Evolutionary conservation across 2,113 vertebrate genomes (phyloP), one percentile per base, ranked within the genome.

Genomic region (Anarrhichthys ocellatus): DNA sequence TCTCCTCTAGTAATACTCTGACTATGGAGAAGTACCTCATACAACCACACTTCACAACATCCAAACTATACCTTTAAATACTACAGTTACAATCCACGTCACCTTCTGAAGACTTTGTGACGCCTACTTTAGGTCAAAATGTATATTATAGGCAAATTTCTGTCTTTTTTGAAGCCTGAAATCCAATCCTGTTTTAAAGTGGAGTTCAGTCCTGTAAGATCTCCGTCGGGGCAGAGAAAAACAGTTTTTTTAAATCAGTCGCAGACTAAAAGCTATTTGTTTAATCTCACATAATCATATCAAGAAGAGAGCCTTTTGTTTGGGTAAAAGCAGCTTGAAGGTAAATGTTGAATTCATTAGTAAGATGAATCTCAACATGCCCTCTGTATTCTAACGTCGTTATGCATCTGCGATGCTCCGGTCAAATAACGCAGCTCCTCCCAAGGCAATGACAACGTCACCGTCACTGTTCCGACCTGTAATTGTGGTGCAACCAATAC

Each of bases 61-160:
- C 17, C 9, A 3, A 54, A 24, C 52, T 24, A 54, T 54, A 14
- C 27, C 27, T 32, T 32, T 9, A 56, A 80, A 18, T 40, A 20
- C 29, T 13, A 20, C n/a, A 29, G 42, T 34, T 5, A 52, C 20
- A 62, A 48, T 2, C 36, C 5, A 15, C 13, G 32, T 50, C 15
- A 65, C 36, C 48, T 65, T 18, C 22, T 56, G 36, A 42, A 22
- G 36, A 74, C 27, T 32, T 32, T 50, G 66, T 10, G 40, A 65
- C 0, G 17, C 29, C n/a, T 48, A 22, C 20, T 0, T 50, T 0
- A 48, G 1, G 18, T 0, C 8, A 63, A 58, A 76, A 14, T 73
- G 42, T 34, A 62, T 40, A 27, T 76, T 59, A 27, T 27, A 64
- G 20, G 24, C 34, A 18, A 38, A 58, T 64, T 22, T 24, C 24